Conservation (phyloP, 2,888 invertebrate species). For the Lypha dubia region DNA sequence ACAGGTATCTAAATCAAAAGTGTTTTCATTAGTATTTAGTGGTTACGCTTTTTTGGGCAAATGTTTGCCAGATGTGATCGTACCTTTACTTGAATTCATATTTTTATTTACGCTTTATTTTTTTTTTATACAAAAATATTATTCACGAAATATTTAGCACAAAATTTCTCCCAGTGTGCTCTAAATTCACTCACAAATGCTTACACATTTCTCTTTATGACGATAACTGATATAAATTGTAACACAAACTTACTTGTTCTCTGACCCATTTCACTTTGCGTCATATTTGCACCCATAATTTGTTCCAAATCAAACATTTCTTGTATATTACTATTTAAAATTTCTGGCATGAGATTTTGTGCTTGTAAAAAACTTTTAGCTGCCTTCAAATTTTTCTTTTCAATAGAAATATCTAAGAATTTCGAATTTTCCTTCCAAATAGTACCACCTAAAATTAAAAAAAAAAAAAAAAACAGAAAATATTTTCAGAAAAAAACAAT, state of each 20-base stretch:
- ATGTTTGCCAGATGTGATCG: too few relatives aligned
- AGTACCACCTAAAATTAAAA: constrained; percentile 76
- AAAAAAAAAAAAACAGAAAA: constrained; percentile 27
- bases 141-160: too few relatives aligned
- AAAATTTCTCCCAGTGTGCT: too few relatives aligned
- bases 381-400: constrained; percentile 85
- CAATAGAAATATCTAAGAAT: constrained; percentile 88
- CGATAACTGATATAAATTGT: neutral
- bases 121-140: too few relatives aligned
- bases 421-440: constrained; percentile 82
- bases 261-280: constrained; percentile 84
- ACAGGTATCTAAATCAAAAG: too few relatives aligned
- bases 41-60: too few relatives aligned
- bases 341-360: constrained; percentile 86
- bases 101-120: too few relatives aligned
- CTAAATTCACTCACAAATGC: too few relatives aligned
- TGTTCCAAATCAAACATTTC: constrained; percentile 88
- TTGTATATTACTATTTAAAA: constrained; percentile 90
- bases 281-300: constrained; percentile 84
- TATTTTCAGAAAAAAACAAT: constrained; percentile 32
- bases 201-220: neutral
- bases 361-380: constrained; percentile 86
- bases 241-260: constrained; percentile 78
- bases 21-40: too few relatives aligned
- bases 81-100: too few relatives aligned